Conservation (phyloP, 2,888 invertebrate species). For the Idaea dimidiata region DNA sequence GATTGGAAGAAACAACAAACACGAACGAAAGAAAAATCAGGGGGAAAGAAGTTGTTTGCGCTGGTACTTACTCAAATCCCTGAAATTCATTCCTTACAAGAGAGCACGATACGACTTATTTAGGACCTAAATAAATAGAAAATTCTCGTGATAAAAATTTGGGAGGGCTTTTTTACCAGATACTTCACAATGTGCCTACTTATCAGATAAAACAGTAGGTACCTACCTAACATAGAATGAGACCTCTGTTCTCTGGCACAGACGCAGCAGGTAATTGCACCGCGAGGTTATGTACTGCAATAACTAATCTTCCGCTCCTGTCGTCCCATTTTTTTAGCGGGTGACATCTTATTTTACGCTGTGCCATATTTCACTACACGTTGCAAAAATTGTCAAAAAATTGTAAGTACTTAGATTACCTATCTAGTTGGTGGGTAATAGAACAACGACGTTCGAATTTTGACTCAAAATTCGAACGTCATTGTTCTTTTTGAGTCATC, state of each 20-base stretch:
- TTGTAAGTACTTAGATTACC: slow-evolving; percentile 1
- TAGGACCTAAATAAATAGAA: slow-evolving; percentile 37
- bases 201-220: background rate
- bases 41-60: slow-evolving; percentile 56
- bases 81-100: slow-evolving; percentile 47
- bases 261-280: slow-evolving; percentile 52
- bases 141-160: background rate
- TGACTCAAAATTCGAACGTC: no score
- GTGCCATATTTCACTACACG: slow-evolving; percentile 47
- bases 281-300: slow-evolving; percentile 45
- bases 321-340: slow-evolving; percentile 54
- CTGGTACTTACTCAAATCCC: slow-evolving; percentile 53
- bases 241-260: slow-evolving; percentile 21
- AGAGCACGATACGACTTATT: slow-evolving; percentile 42
- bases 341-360: slow-evolving; percentile 62
- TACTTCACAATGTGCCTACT: background rate
- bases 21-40: slow-evolving; percentile 59
- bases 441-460: no score
- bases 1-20: slow-evolving; percentile 68
- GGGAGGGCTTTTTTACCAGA: background rate
- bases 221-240: slow-evolving; percentile 1
- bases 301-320: slow-evolving; percentile 57
- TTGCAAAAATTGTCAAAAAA: slow-evolving; percentile 23
- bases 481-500: no score
- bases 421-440: no score